Percentiles rank a stretch among this genome's conserved stretches.
These are phyloP conservation scores for Eurosta solidaginis DNA, from an alignment of 1,140 invertebrate species.

Conservation along the genomic window DNA sequence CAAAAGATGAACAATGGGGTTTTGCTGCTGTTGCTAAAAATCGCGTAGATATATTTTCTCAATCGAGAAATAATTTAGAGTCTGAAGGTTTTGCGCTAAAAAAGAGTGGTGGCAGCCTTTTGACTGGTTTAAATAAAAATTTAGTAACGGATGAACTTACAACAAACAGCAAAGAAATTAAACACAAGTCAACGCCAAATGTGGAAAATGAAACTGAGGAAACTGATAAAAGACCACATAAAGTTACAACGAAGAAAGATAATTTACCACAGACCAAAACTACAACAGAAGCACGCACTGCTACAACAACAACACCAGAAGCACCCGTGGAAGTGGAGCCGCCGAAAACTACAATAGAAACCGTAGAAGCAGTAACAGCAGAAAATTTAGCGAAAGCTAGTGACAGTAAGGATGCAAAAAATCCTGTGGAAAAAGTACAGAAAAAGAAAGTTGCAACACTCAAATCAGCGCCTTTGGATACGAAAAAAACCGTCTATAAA, in stretches of 20 bases:
- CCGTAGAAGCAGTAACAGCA: too few relatives aligned
- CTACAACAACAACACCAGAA: too few relatives aligned
- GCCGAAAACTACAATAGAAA: too few relatives aligned
- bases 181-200: slow-evolving; percentile 14
- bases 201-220: background rate
- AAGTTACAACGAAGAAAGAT: background rate
- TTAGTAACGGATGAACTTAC: background rate
- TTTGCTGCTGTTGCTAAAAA: slow-evolving; percentile 73
- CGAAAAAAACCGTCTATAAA: slow-evolving; percentile 32
- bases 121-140: slow-evolving; percentile 20
- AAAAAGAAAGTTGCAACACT: slow-evolving; percentile 51
- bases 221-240: background rate
- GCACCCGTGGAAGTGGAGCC: too few relatives aligned
- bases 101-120: background rate
- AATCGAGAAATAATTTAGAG: slow-evolving; percentile 42
- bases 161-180: background rate
- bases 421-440: background rate
- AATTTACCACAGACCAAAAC: background rate
- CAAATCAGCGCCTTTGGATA: slow-evolving; percentile 52
- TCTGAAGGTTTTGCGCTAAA: background rate
- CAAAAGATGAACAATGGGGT: slow-evolving; percentile 71
- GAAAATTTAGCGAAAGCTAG: too few relatives aligned
- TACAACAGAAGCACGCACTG: background rate
- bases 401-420: background rate
- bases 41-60: slow-evolving; percentile 58